phyloP scores from a whole-genome alignment of 2,113 vertebrate species.

The Macaca fascicularis region T2T-MFA8v1.1 NC_088386.1:118534001-118534500 shows the following conservation, averaged over 20 bases:
- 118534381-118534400: background rate
- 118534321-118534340: background rate
- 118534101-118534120: background rate
- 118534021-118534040: background rate
- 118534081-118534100: background rate
- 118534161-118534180: background rate
- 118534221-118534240: constrained; percentile 15
- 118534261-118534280: background rate
- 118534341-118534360: background rate
- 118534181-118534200: background rate
- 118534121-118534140: background rate
- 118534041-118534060: background rate
- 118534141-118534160: background rate
- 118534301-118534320: background rate
- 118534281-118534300: background rate
- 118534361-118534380: background rate
- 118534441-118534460: background rate
- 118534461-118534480: background rate
- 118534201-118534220: background rate
- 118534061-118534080: background rate
- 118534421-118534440: background rate
- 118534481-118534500: background rate
- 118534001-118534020: background rate
- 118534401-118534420: background rate
- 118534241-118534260: constrained; percentile 5